Percentiles rank a stretch among this genome's conserved stretches.
phyloP scores from a whole-genome alignment of 1,140 invertebrate species.

The Aphaenogaster rudis region DNA sequence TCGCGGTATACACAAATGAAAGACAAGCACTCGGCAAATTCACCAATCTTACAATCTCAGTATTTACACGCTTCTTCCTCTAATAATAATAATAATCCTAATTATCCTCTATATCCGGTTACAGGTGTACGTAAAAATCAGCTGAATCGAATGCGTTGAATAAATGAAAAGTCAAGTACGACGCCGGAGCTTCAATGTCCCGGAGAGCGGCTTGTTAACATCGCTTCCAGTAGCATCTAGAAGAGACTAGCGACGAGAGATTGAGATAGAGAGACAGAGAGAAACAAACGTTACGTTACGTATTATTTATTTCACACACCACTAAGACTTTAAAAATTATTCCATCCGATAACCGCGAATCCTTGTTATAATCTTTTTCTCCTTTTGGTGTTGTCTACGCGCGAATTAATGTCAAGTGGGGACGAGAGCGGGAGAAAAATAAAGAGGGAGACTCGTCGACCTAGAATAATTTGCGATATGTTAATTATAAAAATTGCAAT shows the following conservation, averaged over 20 bases:
- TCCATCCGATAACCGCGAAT: slow-evolving; percentile 33
- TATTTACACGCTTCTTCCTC: slow-evolving; percentile 6
- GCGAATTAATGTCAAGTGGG: background rate
- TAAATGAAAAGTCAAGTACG: slow-evolving; percentile 29
- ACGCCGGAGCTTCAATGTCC: background rate
- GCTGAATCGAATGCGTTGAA: slow-evolving; percentile 8
- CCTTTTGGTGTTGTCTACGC: slow-evolving; percentile 29
- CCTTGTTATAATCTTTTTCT: background rate
- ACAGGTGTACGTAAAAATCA: slow-evolving; percentile 9
- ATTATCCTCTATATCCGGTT: background rate
- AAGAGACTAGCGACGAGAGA: slow-evolving; percentile 66
- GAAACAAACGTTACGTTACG: slow-evolving; percentile 63
- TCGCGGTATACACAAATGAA: slow-evolving; percentile 18
- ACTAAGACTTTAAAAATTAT: slow-evolving; percentile 50
- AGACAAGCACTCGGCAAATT: slow-evolving; percentile 2
- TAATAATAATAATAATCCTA: slow-evolving; percentile 31
- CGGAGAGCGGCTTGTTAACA: background rate
- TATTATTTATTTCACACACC: slow-evolving; percentile 69
- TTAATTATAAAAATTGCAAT: slow-evolving; percentile 16
- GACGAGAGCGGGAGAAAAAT: background rate
- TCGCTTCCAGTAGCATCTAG: slow-evolving; percentile 30
- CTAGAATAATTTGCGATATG: slow-evolving; percentile 22
- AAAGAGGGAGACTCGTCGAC: background rate
- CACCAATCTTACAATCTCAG: slow-evolving; percentile 19
- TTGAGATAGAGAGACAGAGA: slow-evolving; percentile 14